Evolutionary conservation across 2,113 vertebrate genomes (phyloP).

Genomic region (Indicator indicator): DNA sequence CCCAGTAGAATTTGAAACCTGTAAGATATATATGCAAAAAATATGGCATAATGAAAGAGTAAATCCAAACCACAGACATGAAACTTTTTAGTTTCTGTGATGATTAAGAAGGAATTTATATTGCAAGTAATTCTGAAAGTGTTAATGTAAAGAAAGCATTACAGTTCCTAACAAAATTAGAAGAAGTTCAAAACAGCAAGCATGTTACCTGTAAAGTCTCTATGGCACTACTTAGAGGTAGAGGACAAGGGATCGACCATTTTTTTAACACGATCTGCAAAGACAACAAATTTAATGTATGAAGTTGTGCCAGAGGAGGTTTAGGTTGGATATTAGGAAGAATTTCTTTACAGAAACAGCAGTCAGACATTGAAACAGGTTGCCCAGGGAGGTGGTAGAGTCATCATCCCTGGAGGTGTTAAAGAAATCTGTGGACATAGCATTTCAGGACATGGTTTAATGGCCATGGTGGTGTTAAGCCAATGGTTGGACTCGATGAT

Average conservation of each 20-base stretch:
- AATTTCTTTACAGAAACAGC: too few species aligned
- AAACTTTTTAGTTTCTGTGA: conserved; percentile 2
- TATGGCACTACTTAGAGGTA: conserved; percentile 76
- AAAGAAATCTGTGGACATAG: too few species aligned
- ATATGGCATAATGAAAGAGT: conserved; percentile 17
- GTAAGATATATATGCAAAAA: conserved; percentile 69
- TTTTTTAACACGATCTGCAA: conserved; percentile 90
- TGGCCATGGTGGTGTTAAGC: too few species aligned
- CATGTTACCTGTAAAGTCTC: conserved; percentile 68
- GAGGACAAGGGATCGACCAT: conserved; percentile 91
- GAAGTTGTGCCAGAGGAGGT: too few species aligned
- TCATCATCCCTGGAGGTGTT: too few species aligned
- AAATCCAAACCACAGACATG: conserved; percentile 2
- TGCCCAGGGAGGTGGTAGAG: too few species aligned
- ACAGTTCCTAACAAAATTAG: conserved; percentile 46
- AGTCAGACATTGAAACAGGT: too few species aligned
- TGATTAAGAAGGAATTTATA: conserved; percentile 48
- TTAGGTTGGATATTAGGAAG: too few species aligned
- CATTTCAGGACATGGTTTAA: too few species aligned
- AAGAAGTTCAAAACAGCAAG: conserved; percentile 30
- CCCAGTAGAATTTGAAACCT: conserved; percentile 86
- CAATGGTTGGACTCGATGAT: too few species aligned
- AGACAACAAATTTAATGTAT: conserved; percentile 6
- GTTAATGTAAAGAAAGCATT: conserved; percentile 12
- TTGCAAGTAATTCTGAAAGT: neutral